Conservation (phyloP, 1,140 invertebrate genomes). For the Halyomorpha halys region DNA sequence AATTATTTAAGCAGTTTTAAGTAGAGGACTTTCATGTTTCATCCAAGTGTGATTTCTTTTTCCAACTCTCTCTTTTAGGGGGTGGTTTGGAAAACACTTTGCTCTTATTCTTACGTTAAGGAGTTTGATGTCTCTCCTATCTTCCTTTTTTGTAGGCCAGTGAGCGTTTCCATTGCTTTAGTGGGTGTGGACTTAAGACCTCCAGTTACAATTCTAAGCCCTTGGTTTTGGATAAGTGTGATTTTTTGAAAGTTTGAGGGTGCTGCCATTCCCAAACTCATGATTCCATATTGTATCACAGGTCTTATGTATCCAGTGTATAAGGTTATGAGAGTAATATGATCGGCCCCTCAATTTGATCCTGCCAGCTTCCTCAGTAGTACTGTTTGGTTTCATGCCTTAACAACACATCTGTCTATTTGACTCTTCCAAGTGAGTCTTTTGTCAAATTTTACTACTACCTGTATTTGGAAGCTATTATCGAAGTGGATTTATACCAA, state of each 20-base stretch:
- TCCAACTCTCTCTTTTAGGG: not conserved
- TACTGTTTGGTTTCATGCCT: not conserved
- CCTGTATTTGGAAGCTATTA: not conserved
- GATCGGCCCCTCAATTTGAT: not conserved
- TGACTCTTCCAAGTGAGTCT: too few relatives aligned
- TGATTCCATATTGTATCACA: not conserved
- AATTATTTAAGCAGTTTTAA: not conserved
- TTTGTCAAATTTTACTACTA: not conserved
- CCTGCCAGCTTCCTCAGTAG: not conserved
- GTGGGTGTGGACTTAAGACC: not conserved
- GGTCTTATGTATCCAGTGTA: not conserved
- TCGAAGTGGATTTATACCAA: not conserved
- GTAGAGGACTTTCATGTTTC: not conserved
- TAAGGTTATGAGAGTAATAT: not conserved
- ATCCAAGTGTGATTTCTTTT: not conserved
- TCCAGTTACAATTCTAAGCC: not conserved
- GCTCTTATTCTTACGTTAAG: not conserved
- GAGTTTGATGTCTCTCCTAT: not conserved
- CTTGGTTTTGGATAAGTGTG: not conserved
- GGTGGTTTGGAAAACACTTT: not conserved
- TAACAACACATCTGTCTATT: too few relatives aligned
- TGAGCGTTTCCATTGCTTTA: not conserved
- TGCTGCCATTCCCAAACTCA: not conserved
- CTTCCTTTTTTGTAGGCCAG: not conserved
- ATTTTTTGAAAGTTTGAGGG: not conserved